Evolutionary conservation across 1,140 invertebrate species (phyloP), one percentile per base, ranked within the genome.

Genomic region (Elysia chlorotica): DNA sequence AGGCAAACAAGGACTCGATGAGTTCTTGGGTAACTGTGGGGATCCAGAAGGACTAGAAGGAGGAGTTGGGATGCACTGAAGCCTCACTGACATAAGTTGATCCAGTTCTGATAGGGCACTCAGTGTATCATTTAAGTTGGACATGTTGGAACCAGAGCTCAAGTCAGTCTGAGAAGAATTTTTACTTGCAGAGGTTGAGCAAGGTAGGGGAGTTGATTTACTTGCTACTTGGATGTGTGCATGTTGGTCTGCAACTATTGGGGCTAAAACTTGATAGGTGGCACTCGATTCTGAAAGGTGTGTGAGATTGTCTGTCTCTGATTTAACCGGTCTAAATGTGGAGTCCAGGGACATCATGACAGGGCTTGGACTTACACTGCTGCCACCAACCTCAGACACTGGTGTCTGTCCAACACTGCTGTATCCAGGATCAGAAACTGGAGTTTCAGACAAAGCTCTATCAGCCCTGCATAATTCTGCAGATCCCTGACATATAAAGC

Each of bases 311-410:
- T n/a, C n/a, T n/a, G n/a, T n/a, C n/a, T n/a, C n/a, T n/a, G n/a
- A n/a, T n/a, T n/a, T n/a, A n/a, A n/a, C n/a, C n/a, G n/a, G n/a
- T n/a, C n/a, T n/a, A n/a, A n/a, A n/a, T n/a, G n/a, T n/a, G n/a
- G n/a, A n/a, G n/a, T n/a, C n/a, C 0, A 73, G 48, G 3, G 73
- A 65, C 28, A 70, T 72, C 41, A 66, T 67, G 5, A 81, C 66
- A 25, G 79, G 77, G 63, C 77, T 81, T 1, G 77, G 65, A 21
- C 73, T 76, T 25, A 79, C 69, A 63, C 79, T 81, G 38, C 73
- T 70, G 63, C 78, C 77, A 19, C 79, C 77, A 62, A 76, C 67
- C 69, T 81, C 79, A 37, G 79, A 81, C 19, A 75, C 63, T 1
- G 77, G 77, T 19, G 79, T 81, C 48, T 79, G 74, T 23, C 70